Conservation (phyloP, 2,797 vertebrate species). For the Nasua narica region DNA sequence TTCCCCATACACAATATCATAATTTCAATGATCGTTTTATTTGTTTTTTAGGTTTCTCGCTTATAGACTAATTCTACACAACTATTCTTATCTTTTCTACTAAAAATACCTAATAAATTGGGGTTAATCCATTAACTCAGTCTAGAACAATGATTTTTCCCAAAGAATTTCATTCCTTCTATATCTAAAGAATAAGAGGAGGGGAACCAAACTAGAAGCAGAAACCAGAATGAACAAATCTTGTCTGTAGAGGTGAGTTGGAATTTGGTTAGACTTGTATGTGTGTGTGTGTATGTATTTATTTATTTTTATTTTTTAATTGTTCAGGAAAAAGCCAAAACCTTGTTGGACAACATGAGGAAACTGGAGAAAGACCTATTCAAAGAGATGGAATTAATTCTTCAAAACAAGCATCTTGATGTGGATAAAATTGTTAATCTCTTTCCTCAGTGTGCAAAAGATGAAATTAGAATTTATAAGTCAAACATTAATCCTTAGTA, state of each 20-base stretch:
- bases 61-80: neutral
- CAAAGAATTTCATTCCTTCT: slow-evolving; percentile 41
- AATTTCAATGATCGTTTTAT: neutral
- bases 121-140: neutral
- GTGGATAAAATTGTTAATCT: slow-evolving; percentile 83
- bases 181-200: neutral
- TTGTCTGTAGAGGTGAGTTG: slow-evolving; percentile 2
- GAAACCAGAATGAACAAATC: slow-evolving; percentile 27
- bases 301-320: slow-evolving; percentile 55
- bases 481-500: slow-evolving; percentile 49
- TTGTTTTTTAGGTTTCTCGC: slow-evolving; percentile 12
- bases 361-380: slow-evolving; percentile 89
- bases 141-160: slow-evolving; percentile 5
- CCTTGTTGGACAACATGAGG: slow-evolving; percentile 86
- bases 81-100: slow-evolving; percentile 14
- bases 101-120: slow-evolving; percentile 24
- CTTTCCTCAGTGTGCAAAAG: slow-evolving; percentile 86
- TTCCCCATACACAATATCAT: neutral
- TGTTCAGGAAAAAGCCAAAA: slow-evolving; percentile 87
- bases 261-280: slow-evolving; percentile 9
- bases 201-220: neutral
- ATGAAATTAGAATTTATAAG: slow-evolving; percentile 89
- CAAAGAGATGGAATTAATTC: slow-evolving; percentile 87
- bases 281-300: neutral
- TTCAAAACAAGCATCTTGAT: slow-evolving; percentile 82